phyloP scores from a whole-genome alignment of 2,797 vertebrate species.

The Artibeus lituratus region DNA sequence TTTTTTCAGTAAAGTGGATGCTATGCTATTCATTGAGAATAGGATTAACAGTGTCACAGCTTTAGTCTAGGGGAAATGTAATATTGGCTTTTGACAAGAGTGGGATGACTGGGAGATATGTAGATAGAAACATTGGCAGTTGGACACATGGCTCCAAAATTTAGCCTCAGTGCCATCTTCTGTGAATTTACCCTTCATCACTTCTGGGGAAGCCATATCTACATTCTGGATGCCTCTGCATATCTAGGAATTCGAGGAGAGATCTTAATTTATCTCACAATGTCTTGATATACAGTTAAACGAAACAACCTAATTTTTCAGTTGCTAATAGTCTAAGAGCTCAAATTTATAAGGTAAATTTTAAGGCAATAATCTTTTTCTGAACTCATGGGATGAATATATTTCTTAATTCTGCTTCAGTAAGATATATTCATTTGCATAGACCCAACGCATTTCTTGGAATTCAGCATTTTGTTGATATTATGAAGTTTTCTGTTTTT shows the following conservation, averaged over 20 bases:
- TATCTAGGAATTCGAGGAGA: background rate
- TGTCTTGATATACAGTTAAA: background rate
- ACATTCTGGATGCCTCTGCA: background rate
- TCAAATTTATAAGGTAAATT: constrained; percentile 1
- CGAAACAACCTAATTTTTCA: background rate
- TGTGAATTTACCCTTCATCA: background rate
- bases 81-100: background rate
- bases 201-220: background rate
- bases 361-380: constrained; percentile 3
- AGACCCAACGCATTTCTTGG: constrained; percentile 26
- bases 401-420: constrained; percentile 61
- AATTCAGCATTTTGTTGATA: constrained; percentile 52
- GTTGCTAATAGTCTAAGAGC: background rate
- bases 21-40: background rate
- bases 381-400: background rate
- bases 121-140: background rate
- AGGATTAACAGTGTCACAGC: background rate
- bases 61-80: background rate
- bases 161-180: background rate
- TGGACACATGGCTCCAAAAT: background rate
- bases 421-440: constrained; percentile 19
- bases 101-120: background rate
- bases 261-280: background rate
- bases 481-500: constrained; percentile 22
- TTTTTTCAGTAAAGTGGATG: background rate